Conservation (phyloP, 2,888 invertebrate genomes). For the Labia minor region DNA sequence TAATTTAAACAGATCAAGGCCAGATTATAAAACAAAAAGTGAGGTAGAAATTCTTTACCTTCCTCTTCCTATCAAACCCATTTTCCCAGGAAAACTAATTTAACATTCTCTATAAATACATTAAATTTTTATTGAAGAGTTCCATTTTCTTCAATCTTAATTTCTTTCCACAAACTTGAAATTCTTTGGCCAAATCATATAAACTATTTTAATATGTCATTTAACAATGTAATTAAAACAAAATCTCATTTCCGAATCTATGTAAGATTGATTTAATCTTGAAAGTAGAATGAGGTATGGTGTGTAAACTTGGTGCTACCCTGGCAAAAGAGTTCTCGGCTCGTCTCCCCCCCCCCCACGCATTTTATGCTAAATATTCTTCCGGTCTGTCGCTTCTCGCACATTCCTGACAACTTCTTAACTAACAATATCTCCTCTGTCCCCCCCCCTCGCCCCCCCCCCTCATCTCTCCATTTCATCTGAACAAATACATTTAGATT, state of each 20-base stretch:
- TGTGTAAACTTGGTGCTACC: not conserved
- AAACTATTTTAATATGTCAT: too few relatives aligned
- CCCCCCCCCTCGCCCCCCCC: not conserved
- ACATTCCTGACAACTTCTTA: conserved; percentile 7
- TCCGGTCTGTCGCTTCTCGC: not conserved
- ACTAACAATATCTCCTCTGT: not conserved
- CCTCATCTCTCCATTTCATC: not conserved
- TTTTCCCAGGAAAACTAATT: too few relatives aligned
- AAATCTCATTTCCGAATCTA: not conserved
- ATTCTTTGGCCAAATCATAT: too few relatives aligned
- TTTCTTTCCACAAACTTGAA: too few relatives aligned
- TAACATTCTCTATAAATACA: too few relatives aligned
- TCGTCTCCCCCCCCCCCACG: not conserved
- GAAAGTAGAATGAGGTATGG: not conserved
- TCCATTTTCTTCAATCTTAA: too few relatives aligned
- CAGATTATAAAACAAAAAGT: too few relatives aligned
- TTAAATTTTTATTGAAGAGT: too few relatives aligned
- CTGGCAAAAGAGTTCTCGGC: not conserved
- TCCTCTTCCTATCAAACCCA: too few relatives aligned
- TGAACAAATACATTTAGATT: conserved; percentile 4
- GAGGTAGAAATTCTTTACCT: too few relatives aligned
- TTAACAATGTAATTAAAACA: too few relatives aligned
- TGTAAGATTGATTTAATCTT: not conserved
- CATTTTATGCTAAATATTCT: not conserved
- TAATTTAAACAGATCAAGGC: too few relatives aligned